Evolutionary conservation across 1,140 invertebrate genomes (phyloP).

Genomic region (Drusus annulatus): DNA sequence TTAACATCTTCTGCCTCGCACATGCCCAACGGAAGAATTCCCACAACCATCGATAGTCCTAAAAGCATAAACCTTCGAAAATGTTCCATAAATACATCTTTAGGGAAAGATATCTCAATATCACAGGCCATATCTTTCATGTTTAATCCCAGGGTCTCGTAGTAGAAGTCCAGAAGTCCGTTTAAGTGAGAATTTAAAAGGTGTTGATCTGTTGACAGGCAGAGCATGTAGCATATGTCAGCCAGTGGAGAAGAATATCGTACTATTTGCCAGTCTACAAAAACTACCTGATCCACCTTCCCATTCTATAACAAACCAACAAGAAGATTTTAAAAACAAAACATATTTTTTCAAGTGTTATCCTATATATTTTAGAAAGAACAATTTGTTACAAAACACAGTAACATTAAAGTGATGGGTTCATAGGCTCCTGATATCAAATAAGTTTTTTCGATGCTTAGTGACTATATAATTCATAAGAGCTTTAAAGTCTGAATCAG

Average conservation of each 20-base stretch:
- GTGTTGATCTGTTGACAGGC: slow-evolving; percentile 29
- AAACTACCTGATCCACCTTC: slow-evolving; percentile 31
- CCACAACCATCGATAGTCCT: slow-evolving; percentile 25
- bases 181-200: slow-evolving; percentile 14
- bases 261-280: slow-evolving; percentile 52
- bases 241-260: slow-evolving; percentile 40
- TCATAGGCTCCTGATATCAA: no score
- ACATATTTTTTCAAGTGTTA: no score
- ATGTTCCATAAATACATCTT: slow-evolving; percentile 24
- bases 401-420: no score
- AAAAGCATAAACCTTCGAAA: slow-evolving; percentile 28
- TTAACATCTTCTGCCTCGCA: not conserved
- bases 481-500: no score
- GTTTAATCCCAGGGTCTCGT: slow-evolving; percentile 26
- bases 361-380: no score
- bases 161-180: slow-evolving; percentile 35
- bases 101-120: slow-evolving; percentile 30
- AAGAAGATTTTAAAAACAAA: not conserved
- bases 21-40: slow-evolving; percentile 11
- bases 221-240: slow-evolving; percentile 46
- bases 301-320: slow-evolving; percentile 39
- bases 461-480: no score
- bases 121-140: slow-evolving; percentile 36
- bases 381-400: no score
- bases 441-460: no score